phyloP scores from a whole-genome alignment of 2,797 vertebrate species.

The Diplodus puntazzo region DNA sequence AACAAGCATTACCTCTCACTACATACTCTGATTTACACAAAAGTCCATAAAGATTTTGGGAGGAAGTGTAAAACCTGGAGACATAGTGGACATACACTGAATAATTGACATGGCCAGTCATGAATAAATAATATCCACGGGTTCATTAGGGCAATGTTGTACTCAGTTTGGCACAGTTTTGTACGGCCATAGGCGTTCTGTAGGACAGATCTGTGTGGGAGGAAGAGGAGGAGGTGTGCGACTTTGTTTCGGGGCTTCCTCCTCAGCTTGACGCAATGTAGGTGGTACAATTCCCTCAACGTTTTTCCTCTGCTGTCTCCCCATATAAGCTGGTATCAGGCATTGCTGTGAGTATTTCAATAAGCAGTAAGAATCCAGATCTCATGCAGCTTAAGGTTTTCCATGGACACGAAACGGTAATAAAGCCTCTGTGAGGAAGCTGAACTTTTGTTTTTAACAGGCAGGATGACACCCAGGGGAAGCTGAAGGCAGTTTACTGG shows the following conservation, averaged over 20 bases:
- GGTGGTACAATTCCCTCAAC: constrained; percentile 17
- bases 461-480: constrained; percentile 4
- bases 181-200: constrained; percentile 15
- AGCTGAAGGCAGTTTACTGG: constrained; percentile 21
- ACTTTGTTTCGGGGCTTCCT: constrained; percentile 29
- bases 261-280: constrained; percentile 7
- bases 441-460: constrained; percentile 29
- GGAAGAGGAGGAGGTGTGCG: constrained; percentile 15
- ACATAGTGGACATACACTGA: constrained; percentile 25
- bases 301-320: constrained; percentile 19
- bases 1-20: constrained; percentile 1
- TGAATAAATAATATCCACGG: constrained; percentile 52
- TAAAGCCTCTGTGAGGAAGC: constrained; percentile 22
- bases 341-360: background rate
- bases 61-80: background rate
- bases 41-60: constrained; percentile 6
- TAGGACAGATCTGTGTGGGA: constrained; percentile 35
- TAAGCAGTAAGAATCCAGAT: constrained; percentile 9
- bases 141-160: constrained; percentile 42
- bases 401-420: constrained; percentile 18
- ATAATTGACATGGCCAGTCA: constrained; percentile 47
- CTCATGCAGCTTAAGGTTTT: constrained; percentile 25
- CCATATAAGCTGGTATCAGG: constrained; percentile 23
- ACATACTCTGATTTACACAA: background rate
- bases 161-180: constrained; percentile 44